Evolutionary conservation across 2,888 invertebrate genomes (phyloP), one percentile per base, ranked within the genome.

Genomic region (Drosophila leonis): DNA sequence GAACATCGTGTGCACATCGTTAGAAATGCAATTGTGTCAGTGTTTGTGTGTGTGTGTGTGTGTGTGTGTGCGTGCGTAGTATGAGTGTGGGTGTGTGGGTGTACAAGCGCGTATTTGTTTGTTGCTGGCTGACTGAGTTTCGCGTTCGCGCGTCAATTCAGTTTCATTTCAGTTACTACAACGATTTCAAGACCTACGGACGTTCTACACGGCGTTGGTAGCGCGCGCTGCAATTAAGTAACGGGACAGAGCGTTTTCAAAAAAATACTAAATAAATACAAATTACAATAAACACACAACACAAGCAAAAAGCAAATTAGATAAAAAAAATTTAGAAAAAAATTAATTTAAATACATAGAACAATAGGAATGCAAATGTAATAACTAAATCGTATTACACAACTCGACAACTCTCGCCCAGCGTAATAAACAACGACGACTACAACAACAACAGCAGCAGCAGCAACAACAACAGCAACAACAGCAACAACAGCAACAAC

Each of bases 121-220:
- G 75, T 78, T 76, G 80, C 63, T 75, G 77, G 44, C 63, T 72
- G 72, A 66, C 63, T 74, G 63, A 63, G 70, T 66, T 66, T 80
- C 56, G 64, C 71, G 83, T 80, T 80, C 80, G 81, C 85, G 73
- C 83, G 83, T 86, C 83, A 76, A 75, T 75, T 85, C 80, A 83
- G 89, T 77, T 79, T 72, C 61, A 66, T 68, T 74, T 82, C 80
- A 90, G 89, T 89, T 85, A 90, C 86, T 86, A 83, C 86, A 83
- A 90, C 90, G 90, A 90, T 83, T 89, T 88, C 76, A 82, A 90
- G 74, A 82, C 80, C 88, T 80, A 78, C 84, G 83, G 88, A 90
- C 86, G 90, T 79, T 75, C 52, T 65, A 69, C 68, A 74, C 79
- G 77, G 75, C 83, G 79, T 77, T 81, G 67, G 81, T 80, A 69